A percentile compares a stretch with the other conserved stretches of the same genome.
Conservation (phyloP, 2,113 vertebrate species). For the Eupsittula cactorum region DNA sequence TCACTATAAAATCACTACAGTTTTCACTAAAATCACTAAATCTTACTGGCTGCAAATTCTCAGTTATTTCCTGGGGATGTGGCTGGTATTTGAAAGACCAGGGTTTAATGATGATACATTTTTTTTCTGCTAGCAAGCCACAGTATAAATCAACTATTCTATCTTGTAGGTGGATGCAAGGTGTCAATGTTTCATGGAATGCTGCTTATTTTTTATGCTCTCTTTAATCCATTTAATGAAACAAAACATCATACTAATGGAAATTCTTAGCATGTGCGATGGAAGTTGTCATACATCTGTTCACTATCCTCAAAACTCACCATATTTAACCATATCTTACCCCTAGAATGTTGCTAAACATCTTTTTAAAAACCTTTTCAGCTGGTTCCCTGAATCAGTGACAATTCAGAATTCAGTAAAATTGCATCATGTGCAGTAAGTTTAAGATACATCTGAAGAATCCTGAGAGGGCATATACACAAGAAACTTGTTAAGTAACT, state of each 20-base stretch:
- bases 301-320: background rate
- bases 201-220: background rate
- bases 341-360: background rate
- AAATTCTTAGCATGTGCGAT: background rate
- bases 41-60: background rate
- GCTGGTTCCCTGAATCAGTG: background rate
- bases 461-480: background rate
- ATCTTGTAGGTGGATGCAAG: background rate
- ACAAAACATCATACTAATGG: background rate
- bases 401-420: background rate
- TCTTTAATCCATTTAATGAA: background rate
- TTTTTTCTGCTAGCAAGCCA: background rate
- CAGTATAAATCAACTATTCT: background rate
- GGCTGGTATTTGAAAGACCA: background rate
- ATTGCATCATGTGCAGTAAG: background rate
- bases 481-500: background rate
- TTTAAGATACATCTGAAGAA: background rate
- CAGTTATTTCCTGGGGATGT: background rate
- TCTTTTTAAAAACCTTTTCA: background rate
- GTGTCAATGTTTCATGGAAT: background rate
- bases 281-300: background rate
- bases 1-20: background rate
- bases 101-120: background rate
- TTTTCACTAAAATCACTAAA: background rate
- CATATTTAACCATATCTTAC: background rate